Percentiles rank a stretch among this genome's conserved stretches.
Evolutionary conservation across 2,888 invertebrate genomes (phyloP).

Genomic region (Psylliodes chrysocephalus): DNA sequence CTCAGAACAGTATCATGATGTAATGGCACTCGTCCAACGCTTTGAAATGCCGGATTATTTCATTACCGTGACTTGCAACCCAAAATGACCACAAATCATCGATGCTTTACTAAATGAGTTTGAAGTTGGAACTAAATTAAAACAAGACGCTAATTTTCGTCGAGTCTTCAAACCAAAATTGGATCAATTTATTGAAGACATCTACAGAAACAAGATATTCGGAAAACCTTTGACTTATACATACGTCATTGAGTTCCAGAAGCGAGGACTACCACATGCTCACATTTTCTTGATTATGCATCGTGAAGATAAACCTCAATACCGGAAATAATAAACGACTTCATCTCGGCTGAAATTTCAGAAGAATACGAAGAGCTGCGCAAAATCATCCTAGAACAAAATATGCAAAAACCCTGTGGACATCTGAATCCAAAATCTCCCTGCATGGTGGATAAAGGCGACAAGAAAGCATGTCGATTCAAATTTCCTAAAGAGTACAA

Average conservation of each 20-base stretch:
- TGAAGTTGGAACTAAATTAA: no score
- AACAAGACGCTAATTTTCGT: no score
- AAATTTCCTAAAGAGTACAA: no score
- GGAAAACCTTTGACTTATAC: slow-evolving; percentile 5
- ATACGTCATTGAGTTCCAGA: slow-evolving; percentile 29
- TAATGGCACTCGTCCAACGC: slow-evolving; percentile 52
- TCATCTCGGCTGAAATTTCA: neutral
- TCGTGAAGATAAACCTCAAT: neutral
- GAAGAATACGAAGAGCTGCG: neutral
- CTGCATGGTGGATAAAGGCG: neutral
- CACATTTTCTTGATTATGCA: slow-evolving; percentile 5
- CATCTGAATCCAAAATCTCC: neutral
- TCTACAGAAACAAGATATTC: slow-evolving; percentile 21
- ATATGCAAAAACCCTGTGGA: neutral
- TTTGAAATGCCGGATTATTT: slow-evolving; percentile 28
- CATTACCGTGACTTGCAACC: slow-evolving; percentile 28
- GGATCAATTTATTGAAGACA: slow-evolving; percentile 7
- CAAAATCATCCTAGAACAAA: neutral
- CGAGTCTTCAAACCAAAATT: slow-evolving; percentile 30
- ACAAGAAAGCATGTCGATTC: neutral
- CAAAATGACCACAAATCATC: slow-evolving; percentile 21
- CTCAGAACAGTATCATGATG: slow-evolving; percentile 55
- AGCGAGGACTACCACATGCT: slow-evolving; percentile 27
- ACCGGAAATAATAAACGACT: neutral
- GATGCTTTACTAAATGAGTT: no score